phyloP scores from a whole-genome alignment of 2,113 vertebrate species.

The Garra rufa region DNA sequence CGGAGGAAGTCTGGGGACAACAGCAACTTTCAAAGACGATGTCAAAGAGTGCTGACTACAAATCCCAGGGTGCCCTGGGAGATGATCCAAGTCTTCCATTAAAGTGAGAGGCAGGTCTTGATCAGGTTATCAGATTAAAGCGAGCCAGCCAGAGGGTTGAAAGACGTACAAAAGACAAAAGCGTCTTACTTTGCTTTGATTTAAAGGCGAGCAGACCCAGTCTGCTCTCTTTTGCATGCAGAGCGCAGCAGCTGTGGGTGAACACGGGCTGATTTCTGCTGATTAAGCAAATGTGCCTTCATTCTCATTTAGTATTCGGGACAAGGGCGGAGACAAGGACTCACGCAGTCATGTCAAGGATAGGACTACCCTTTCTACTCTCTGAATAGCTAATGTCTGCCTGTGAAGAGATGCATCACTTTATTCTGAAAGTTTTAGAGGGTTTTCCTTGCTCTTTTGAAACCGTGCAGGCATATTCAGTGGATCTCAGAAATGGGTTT shows the following conservation, averaged over 20 bases:
- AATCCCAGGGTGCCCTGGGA: slow-evolving; percentile 66
- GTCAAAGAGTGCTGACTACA: slow-evolving; percentile 70
- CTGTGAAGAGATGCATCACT: neutral
- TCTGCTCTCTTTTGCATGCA: slow-evolving; percentile 53
- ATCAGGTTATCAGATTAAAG: slow-evolving; percentile 66
- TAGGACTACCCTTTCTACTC: slow-evolving; percentile 6
- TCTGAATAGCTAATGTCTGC: slow-evolving; percentile 10
- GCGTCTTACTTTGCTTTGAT: slow-evolving; percentile 51
- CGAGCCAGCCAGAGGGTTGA: slow-evolving; percentile 54
- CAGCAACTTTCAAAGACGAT: slow-evolving; percentile 63
- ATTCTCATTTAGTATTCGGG: slow-evolving; percentile 5
- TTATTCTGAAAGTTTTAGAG: neutral
- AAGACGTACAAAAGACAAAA: slow-evolving; percentile 59
- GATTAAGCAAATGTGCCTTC: slow-evolving; percentile 19
- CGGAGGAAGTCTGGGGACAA: slow-evolving; percentile 55
- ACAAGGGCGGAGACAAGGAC: neutral
- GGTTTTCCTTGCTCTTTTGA: neutral
- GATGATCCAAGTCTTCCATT: slow-evolving; percentile 62
- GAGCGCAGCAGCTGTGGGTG: slow-evolving; percentile 26
- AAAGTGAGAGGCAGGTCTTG: slow-evolving; percentile 58
- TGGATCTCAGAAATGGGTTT: neutral
- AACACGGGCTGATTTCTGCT: slow-evolving; percentile 23
- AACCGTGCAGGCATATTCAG: neutral
- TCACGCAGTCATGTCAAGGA: slow-evolving; percentile 35
- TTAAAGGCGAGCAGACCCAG: slow-evolving; percentile 32